Evolutionary conservation across 1,140 invertebrate species (phyloP), one percentile per base, ranked within the genome.

Genomic region (Saccostrea echinata): DNA sequence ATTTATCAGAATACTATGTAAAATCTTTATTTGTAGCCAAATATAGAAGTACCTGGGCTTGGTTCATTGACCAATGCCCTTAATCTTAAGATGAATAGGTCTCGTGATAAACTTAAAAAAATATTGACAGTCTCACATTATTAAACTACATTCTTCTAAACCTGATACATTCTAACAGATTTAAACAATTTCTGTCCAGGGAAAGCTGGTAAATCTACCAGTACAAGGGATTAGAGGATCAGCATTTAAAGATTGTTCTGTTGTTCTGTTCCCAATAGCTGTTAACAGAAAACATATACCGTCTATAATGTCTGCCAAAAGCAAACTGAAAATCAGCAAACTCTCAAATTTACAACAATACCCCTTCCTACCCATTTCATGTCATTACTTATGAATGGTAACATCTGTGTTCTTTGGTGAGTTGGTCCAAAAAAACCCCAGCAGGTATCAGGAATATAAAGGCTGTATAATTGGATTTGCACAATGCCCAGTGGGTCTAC

Each of bases 131-230:
- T 30, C 68, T 76, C 13, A 11, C 27, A 76, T 76, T 33, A 30
- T 30, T 76, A 27, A 76, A 33, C 68, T 76, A 33, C 68, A 76
- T 76, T 76, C 68, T 30, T 76, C 16, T 13, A 27, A 76, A 24
- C 27, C 27, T 76, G 68, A 76, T 76, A 76, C 68, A 76, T 33
- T 76, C 18, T 16, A 76, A 76, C 27, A 76, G 68, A 27, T 76
- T 30, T 76, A 76, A 76, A 76, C 68, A 76, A 76, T 76, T 76
- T 30, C 16, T 33, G 68, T 76, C 68, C 68, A 33, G 33, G 68
- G 68, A 76, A 33, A 76, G 68, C 68, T 76, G 68, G 68, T 76
- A 27, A 76, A 76, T 76, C 68, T 76, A 76, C 68, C 24, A 76
- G 68, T 27, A 76, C 68, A 33, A 27, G 68, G 68, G 68, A 76